Evolutionary conservation across 1,140 invertebrate species (phyloP).

Genomic region (Diorhabda sublineata): DNA sequence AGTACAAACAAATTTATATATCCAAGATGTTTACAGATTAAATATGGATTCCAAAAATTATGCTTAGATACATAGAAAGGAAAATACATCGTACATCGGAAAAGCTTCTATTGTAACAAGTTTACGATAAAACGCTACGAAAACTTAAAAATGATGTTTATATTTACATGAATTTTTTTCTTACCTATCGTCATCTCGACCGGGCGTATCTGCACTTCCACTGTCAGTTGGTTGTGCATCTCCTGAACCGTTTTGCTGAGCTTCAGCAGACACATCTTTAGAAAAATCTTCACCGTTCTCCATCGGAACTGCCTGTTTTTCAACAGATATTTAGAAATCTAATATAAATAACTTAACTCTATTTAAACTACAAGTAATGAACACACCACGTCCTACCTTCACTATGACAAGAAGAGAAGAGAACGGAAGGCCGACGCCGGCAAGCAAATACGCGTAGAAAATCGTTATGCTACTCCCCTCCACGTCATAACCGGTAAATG

Average conservation of each 20-base stretch:
- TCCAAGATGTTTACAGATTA: neutral
- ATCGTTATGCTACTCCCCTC: constrained; percentile 4
- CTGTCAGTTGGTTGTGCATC: constrained; percentile 58
- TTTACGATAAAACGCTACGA: constrained; percentile 4
- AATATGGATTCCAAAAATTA: neutral
- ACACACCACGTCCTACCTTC: constrained; percentile 27
- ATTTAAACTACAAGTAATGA: constrained; percentile 16
- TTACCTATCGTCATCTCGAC: constrained; percentile 72
- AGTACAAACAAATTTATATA: neutral
- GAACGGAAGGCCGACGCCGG: constrained; percentile 6
- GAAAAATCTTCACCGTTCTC: constrained; percentile 63
- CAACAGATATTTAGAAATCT: constrained; percentile 31
- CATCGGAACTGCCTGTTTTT: constrained; percentile 46
- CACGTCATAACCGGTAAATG: constrained; percentile 10
- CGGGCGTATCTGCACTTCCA: constrained; percentile 61
- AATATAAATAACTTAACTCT: constrained; percentile 20
- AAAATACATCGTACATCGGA: constrained; percentile 8
- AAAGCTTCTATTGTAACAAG: constrained; percentile 1
- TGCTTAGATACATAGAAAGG: neutral
- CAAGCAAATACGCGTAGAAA: neutral
- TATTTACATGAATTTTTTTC: constrained; percentile 6
- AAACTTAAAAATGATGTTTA: neutral
- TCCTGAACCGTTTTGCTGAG: constrained; percentile 53
- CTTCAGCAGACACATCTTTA: constrained; percentile 57
- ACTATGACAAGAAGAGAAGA: constrained; percentile 30